Evolutionary conservation across 2,888 invertebrate genomes (phyloP).

Genomic region (Drosophila diplacantha): DNA sequence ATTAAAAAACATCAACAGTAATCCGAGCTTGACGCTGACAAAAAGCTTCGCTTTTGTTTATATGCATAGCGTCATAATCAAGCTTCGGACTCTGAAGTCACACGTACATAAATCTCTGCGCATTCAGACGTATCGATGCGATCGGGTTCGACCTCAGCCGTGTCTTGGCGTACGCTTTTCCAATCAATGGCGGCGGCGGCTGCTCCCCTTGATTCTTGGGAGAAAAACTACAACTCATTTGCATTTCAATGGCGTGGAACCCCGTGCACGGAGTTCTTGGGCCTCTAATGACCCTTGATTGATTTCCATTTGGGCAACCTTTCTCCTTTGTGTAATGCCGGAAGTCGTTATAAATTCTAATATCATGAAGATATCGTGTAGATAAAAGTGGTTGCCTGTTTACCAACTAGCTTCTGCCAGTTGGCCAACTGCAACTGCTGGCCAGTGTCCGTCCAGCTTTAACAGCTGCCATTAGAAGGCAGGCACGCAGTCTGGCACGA

Average conservation of each 20-base stretch:
- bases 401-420: conserved; percentile 3
- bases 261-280: conserved; percentile 4
- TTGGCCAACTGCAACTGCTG: conserved; percentile 9
- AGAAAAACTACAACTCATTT: conserved; percentile 28
- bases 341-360: conserved; percentile 27
- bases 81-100: conserved; percentile 26
- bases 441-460: conserved; percentile 9
- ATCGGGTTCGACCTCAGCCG: conserved; percentile 5
- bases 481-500: conserved; percentile 53
- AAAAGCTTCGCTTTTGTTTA: conserved; percentile 44
- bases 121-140: conserved; percentile 28
- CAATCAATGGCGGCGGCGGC: conserved; percentile 17
- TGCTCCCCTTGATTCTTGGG: conserved; percentile 15
- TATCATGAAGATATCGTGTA: conserved; percentile 19
- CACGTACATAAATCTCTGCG: conserved; percentile 19
- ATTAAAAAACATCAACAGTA: conserved; percentile 27
- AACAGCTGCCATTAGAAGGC: conserved; percentile 28
- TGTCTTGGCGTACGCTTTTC: conserved; percentile 16
- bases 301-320: conserved; percentile 27
- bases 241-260: conserved; percentile 28
- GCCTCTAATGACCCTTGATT: conserved; percentile 24
- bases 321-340: conserved; percentile 30
- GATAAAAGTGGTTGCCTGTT: conserved; percentile 10
- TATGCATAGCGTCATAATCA: conserved; percentile 33
- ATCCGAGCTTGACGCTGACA: conserved; percentile 35